phyloP scores from a whole-genome alignment of 2,888 invertebrate species.

The Eubasilissa splendida region DNA sequence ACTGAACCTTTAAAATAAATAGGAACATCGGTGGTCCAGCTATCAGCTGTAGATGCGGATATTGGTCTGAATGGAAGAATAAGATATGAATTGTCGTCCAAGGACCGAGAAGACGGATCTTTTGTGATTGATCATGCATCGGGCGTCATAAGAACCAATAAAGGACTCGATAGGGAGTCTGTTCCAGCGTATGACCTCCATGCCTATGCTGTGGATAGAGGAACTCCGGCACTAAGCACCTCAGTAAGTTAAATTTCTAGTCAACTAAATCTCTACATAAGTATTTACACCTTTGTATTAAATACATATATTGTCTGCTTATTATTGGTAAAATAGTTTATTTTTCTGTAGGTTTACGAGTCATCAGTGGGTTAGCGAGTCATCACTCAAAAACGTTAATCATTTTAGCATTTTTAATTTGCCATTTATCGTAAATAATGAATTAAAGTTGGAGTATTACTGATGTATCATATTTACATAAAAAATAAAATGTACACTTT shows the following conservation, averaged over 20 bases:
- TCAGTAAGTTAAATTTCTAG: conserved; percentile 62
- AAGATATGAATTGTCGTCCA: conserved; percentile 82
- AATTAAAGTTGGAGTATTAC: too few relatives aligned
- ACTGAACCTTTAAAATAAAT: conserved; percentile 34
- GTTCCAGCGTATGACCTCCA: conserved; percentile 87
- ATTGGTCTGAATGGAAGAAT: conserved; percentile 90
- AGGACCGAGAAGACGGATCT: conserved; percentile 87
- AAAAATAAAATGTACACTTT: too few relatives aligned
- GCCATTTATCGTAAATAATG: too few relatives aligned
- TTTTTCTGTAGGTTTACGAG: too few relatives aligned
- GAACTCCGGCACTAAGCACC: conserved; percentile 83
- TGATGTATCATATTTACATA: too few relatives aligned
- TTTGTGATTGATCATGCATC: conserved; percentile 94
- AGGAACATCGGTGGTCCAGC: conserved; percentile 84
- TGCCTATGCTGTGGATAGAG: conserved; percentile 92
- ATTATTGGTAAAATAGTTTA: background rate
- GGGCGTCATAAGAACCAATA: conserved; percentile 92
- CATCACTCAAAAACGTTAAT: too few relatives aligned
- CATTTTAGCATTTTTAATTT: too few relatives aligned
- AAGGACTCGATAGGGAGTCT: conserved; percentile 92
- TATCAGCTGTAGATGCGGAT: conserved; percentile 88
- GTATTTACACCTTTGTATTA: background rate
- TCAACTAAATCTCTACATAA: background rate
- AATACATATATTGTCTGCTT: background rate
- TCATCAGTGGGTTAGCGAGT: too few relatives aligned